Percentiles rank a stretch among this genome's conserved stretches.
These are phyloP conservation scores for Loris lydekkerianus DNA, from an alignment of 2,797 vertebrate genomes.

Conservation along the genomic window DNA sequence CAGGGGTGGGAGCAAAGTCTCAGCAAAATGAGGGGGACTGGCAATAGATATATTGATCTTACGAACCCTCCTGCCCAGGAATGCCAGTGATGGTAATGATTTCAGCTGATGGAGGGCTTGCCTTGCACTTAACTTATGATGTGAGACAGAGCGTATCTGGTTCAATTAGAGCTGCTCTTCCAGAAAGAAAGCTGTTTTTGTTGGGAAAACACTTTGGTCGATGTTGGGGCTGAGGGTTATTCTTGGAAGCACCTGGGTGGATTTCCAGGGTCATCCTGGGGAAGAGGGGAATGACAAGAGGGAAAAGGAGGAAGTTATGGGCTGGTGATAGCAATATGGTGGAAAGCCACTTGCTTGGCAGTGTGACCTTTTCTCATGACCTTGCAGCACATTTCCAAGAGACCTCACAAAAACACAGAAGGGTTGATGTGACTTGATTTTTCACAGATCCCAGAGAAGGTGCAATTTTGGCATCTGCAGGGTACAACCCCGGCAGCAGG, in stretches of 20 bases:
- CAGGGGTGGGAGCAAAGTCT: neutral
- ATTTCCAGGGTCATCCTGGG: neutral
- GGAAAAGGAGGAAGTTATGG: neutral
- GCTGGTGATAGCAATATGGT: too few relatives aligned
- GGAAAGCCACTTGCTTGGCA: neutral
- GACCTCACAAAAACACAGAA: neutral
- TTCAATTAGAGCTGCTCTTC: neutral
- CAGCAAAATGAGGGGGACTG: neutral
- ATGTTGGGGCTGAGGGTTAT: neutral
- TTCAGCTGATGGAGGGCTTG: neutral
- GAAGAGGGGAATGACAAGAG: neutral
- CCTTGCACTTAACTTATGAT: neutral
- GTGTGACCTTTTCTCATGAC: neutral
- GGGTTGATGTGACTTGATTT: neutral
- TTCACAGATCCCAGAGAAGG: neutral
- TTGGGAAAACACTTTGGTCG: neutral
- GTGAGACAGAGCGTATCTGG: neutral
- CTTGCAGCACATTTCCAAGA: neutral
- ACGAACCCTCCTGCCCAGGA: neutral
- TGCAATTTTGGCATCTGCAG: fast-evolving
- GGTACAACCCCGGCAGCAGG: too few relatives aligned
- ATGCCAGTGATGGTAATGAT: too few relatives aligned
- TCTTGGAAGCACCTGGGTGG: neutral
- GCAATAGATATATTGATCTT: neutral
- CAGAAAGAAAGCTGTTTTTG: neutral